Percentiles rank a stretch among this genome's conserved stretches.
Conservation (phyloP, 2,797 vertebrate species). For the Allobates femoralis region DNA sequence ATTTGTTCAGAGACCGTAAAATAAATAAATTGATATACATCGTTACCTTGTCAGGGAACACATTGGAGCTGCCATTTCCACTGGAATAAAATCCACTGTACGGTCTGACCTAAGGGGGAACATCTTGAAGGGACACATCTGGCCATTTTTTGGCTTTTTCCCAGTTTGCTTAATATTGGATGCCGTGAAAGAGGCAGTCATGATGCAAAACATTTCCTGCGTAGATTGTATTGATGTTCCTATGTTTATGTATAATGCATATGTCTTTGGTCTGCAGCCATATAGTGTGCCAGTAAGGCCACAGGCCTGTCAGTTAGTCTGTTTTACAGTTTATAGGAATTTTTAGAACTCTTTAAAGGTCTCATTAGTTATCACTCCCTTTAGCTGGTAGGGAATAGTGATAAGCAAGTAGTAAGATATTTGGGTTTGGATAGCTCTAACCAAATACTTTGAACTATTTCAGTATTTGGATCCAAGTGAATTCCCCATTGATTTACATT, state of each 20-base stretch:
- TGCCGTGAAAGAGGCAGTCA: constrained; percentile 32
- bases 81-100: constrained; percentile 9
- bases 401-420: too few relatives aligned
- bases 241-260: constrained; percentile 13
- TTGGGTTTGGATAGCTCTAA: too few relatives aligned
- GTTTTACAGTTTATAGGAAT: not conserved
- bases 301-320: not conserved
- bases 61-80: constrained; percentile 11
- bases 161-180: not conserved
- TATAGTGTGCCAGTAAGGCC: not conserved
- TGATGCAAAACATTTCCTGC: not conserved
- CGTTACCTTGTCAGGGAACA: constrained; percentile 30
- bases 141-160: constrained; percentile 11
- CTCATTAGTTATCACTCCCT: too few relatives aligned
- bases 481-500: too few relatives aligned
- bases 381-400: too few relatives aligned
- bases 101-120: not conserved
- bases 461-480: too few relatives aligned
- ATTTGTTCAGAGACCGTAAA: constrained; percentile 44
- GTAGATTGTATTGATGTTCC: constrained; percentile 7
- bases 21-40: constrained; percentile 50
- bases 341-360: not conserved
- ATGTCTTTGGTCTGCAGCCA: not conserved
- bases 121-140: constrained; percentile 28
- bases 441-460: too few relatives aligned